phyloP scores from a whole-genome alignment of 2,113 vertebrate species.

The Gymnorhina tibicen region DNA sequence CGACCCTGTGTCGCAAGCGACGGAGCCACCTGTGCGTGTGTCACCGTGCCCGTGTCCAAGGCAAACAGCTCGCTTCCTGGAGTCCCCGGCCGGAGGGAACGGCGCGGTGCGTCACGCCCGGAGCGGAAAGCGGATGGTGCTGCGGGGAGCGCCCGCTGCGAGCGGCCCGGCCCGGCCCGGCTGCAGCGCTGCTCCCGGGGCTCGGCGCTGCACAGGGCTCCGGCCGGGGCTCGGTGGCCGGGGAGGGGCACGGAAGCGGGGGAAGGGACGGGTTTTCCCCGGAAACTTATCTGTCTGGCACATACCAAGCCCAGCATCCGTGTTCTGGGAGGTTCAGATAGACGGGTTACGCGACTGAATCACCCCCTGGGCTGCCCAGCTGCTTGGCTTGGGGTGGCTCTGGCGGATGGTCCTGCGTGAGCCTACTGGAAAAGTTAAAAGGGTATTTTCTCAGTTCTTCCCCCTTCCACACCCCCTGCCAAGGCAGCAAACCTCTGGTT shows the following conservation, averaged over 20 bases:
- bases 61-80: neutral
- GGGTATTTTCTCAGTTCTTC: neutral
- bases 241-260: neutral
- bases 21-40: neutral
- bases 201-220: neutral
- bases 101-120: neutral
- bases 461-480: neutral
- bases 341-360: rapidly evolving
- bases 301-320: neutral
- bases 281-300: neutral
- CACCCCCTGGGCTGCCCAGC: neutral
- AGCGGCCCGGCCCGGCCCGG: neutral
- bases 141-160: neutral
- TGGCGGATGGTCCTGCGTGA: neutral
- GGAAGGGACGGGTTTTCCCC: neutral
- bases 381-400: neutral
- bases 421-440: neutral
- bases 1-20: neutral
- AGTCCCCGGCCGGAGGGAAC: neutral
- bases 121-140: neutral
- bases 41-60: neutral
- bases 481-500: neutral
- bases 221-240: neutral
- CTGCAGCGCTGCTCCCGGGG: neutral
- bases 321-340: neutral